phyloP scores from a whole-genome alignment of 30 jellyfish, hydroid and myxozoan genomes.

The Turritopsis rubra region DNA sequence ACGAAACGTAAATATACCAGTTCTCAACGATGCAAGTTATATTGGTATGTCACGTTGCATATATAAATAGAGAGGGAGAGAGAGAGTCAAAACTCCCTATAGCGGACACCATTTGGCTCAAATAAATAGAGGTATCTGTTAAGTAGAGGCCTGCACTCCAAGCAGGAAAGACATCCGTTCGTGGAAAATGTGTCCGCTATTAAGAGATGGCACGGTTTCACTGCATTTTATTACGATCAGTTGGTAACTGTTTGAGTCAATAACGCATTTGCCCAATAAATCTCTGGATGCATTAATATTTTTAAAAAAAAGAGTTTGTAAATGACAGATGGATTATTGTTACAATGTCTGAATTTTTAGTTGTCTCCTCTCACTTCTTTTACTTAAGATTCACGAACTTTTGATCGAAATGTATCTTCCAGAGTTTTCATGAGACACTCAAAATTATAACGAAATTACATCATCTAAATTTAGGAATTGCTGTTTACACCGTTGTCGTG shows the following conservation, averaged over 20 bases:
- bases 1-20: slow-evolving; percentile 14
- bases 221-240: neutral
- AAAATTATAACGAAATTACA: neutral
- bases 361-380: neutral
- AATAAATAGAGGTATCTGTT: too few relatives aligned
- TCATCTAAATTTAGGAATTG: neutral
- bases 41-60: neutral
- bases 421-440: too few relatives aligned
- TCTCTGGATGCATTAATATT: too few relatives aligned
- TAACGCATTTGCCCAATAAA: neutral
- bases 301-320: neutral
- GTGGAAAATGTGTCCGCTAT: neutral
- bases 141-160: too few relatives aligned
- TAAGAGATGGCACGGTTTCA: neutral
- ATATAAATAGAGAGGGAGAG: too few relatives aligned
- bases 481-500: slow-evolving; percentile 5
- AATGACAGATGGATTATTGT: neutral
- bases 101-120: too few relatives aligned
- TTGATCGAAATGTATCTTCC: too few relatives aligned
- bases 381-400: neutral
- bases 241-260: neutral
- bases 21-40: slow-evolving; percentile 16
- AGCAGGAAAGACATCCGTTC: too few relatives aligned
- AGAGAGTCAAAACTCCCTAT: too few relatives aligned
- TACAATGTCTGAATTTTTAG: neutral